Evolutionary conservation across 1,140 invertebrate species (phyloP).

Genomic region (Danaus plexippus): DNA sequence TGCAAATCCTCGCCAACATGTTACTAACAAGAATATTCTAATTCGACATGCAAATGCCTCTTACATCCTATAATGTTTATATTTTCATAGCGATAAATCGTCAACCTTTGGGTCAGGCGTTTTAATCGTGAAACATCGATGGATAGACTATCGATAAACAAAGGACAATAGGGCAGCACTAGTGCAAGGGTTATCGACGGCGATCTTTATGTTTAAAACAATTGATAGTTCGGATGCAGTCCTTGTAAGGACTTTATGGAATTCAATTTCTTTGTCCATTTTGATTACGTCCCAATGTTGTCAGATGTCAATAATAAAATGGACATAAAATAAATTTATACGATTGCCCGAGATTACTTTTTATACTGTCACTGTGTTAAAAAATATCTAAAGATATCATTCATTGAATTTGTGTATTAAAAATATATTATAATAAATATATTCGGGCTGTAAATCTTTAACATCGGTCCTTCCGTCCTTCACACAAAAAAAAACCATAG

Average conservation of each 20-base stretch:
- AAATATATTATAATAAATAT: too few relatives aligned
- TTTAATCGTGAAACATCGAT: conserved; percentile 31
- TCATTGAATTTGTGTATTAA: conserved; percentile 7
- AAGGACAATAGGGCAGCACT: conserved; percentile 37
- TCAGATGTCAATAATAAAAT: conserved; percentile 29
- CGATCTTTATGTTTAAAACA: conserved; percentile 53
- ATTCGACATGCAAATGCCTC: conserved; percentile 40
- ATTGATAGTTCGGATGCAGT: conserved; percentile 33
- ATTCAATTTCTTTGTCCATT: conserved; percentile 35
- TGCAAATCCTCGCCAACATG: conserved; percentile 26
- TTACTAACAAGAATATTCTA: conserved; percentile 41
- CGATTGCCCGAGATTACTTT: neutral
- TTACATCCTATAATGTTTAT: conserved; percentile 40
- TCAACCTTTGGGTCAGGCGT: conserved; percentile 46
- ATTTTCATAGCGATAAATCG: conserved; percentile 49
- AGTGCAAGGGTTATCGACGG: conserved; percentile 43
- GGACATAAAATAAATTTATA: conserved; percentile 24
- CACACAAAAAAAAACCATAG: conserved; percentile 2
- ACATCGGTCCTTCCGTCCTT: conserved; percentile 6
- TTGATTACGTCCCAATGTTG: conserved; percentile 25
- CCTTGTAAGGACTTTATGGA: conserved; percentile 31
- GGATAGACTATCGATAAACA: conserved; percentile 45
- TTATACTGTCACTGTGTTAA: too few relatives aligned
- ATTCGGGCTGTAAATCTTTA: neutral
- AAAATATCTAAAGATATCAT: too few relatives aligned